Base-by-base conservation (phyloP, 2,888 invertebrate species). In the Lymantria dispar region DNA sequence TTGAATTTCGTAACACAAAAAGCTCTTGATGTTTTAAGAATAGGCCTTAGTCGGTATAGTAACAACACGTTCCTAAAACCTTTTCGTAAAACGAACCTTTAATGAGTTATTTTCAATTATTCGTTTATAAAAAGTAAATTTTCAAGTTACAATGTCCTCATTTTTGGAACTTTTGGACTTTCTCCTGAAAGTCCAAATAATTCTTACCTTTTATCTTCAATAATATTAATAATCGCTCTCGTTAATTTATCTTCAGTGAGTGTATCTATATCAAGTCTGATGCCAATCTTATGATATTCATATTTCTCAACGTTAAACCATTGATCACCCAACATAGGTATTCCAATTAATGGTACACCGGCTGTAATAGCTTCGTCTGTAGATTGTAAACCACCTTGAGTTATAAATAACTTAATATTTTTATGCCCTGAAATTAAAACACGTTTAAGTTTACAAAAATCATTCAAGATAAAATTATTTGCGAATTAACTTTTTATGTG, bases 381-480 rank as follows among this genome's bases (percentile, higher is more conserved):
- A 0, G 89, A 89, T 46, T 89, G 87, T 1, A 86, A 56, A 1
- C 91, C 91, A 43, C 86, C 87, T 76, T 90, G 91, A 0, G 84
- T 86, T 40, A 90, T 80, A 47, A 91, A 91, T 0, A 87, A 47
- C 54, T 88, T 91, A 0, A 91, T 54, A 46, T 91, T 91, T n/a
- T 80, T 79, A 60, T 91, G 90, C 30, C 49, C 80, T 80, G 45
- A 12, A 52, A 33, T 10, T 33, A 33, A 33, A 10, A 33, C 8
- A 33, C 8, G 10, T 33, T 22, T 3, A 22, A 22, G 5, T 22
- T 22, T 22, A 22, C 22, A 22, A 22, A 22, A 22, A 22, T 3
- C 22, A 22, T 3, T 3, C 2, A 22, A 5, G 3, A 22, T 22
- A 3, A 22, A 22, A n/a, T n/a, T n/a, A n/a, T n/a, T n/a, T n/a